phyloP scores from a whole-genome alignment of 2,113 vertebrate species.

The Erpornis zantholeuca region DNA sequence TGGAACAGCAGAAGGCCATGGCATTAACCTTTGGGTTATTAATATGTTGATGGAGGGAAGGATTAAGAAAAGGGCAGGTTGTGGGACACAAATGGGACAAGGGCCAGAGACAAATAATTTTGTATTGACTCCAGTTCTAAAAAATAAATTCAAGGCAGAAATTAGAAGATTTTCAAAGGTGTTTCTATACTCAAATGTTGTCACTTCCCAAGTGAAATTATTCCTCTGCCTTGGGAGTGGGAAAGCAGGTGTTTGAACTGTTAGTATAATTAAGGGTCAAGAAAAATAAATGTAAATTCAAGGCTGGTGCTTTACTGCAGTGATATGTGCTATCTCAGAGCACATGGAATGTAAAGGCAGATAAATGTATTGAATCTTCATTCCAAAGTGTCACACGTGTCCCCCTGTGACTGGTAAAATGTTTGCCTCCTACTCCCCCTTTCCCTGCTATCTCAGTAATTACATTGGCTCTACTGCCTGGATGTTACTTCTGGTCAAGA shows the following conservation, averaged over 20 bases:
- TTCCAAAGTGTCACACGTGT: fast-evolving
- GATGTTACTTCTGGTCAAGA: neutral
- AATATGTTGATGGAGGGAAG: neutral
- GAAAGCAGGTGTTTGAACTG: neutral
- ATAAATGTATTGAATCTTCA: neutral
- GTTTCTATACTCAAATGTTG: neutral
- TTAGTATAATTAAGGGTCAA: neutral
- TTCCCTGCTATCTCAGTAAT: neutral
- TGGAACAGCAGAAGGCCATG: neutral
- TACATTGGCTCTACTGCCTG: neutral
- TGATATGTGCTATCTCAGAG: neutral
- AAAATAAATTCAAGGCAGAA: neutral
- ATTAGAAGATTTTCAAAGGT: neutral
- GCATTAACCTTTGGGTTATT: slow-evolving; percentile 38
- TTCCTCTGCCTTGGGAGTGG: neutral
- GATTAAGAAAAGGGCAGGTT: slow-evolving; percentile 47
- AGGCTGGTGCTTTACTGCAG: neutral
- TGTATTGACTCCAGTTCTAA: neutral
- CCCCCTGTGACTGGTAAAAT: neutral
- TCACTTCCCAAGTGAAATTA: neutral
- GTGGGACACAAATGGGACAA: neutral
- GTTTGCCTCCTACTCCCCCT: neutral
- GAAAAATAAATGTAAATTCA: neutral
- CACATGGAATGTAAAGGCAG: neutral
- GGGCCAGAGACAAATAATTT: neutral